A percentile compares a stretch with the other conserved stretches of the same genome.
Conservation (phyloP, 2,113 vertebrate genomes). For the Gallinago undulata region DNA sequence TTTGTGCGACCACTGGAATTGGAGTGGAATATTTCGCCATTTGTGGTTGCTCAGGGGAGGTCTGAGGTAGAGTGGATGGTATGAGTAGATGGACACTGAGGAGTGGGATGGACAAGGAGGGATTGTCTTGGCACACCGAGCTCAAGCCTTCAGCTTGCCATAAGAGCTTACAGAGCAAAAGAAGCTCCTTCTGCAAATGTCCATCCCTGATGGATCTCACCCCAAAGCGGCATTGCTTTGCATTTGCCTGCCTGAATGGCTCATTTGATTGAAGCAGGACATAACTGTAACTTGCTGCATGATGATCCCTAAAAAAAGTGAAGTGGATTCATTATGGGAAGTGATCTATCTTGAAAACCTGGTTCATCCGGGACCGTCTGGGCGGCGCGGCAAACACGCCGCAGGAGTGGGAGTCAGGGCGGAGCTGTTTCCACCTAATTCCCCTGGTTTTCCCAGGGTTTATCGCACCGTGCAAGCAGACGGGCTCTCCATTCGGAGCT, state of each 20-base stretch:
- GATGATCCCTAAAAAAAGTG: background rate
- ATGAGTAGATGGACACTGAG: accelerated
- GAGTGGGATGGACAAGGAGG: background rate
- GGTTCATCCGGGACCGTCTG: background rate
- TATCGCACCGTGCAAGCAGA: background rate
- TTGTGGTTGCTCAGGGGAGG: background rate
- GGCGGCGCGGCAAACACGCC: accelerated
- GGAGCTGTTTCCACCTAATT: background rate
- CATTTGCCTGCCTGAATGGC: background rate
- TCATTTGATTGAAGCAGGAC: background rate
- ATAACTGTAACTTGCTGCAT: background rate
- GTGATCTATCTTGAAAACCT: slow-evolving; percentile 51
- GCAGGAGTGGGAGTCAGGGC: slow-evolving; percentile 4
- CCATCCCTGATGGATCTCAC: background rate
- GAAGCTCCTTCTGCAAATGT: background rate
- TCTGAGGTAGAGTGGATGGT: background rate
- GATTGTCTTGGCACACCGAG: accelerated
- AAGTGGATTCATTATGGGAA: background rate
- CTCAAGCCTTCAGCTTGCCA: accelerated
- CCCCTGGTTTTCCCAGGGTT: background rate
- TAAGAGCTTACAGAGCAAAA: background rate
- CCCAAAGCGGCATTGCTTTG: background rate
- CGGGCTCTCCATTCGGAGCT: accelerated
- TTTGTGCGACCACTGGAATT: background rate
- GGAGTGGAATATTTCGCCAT: background rate